Evolutionary conservation across 2,797 vertebrate species (phyloP), one percentile per base, ranked within the genome.

Genomic region (Cygnus olor): DNA sequence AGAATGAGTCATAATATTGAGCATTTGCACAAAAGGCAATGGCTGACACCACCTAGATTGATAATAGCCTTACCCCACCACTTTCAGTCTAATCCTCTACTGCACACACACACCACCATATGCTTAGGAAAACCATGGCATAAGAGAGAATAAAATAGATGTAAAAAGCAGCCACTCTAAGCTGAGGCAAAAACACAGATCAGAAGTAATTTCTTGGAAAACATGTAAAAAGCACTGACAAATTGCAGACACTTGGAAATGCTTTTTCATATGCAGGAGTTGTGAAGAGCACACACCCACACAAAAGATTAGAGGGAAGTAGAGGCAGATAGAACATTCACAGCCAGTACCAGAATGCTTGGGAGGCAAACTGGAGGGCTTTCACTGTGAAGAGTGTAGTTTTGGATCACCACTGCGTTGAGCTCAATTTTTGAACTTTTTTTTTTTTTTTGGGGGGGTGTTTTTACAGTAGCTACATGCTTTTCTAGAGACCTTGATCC

Each of bases 241-340:
- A 40, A 15, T 51, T 1, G 0, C 47, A 68, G 36, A 25, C 1
- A 2, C 28, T 42, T 78, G 54, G 9, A 28, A 77, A 74, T 27
- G 15, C 21, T 53, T 14, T 21, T 38, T 70, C 21, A 45, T 14
- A 68, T 7, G 1, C 20, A 58, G 82, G 9, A 56, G 44, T 20
- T 74, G 28, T 54, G 66, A 45, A 25, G 36, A 85, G 11, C 17
- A 54, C 27, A 19, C 2, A 40, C 44, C 74, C 21, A 34, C 14
- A 80, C 44, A 34, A 19, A 83, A 38, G 14, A 64, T 51, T 56
- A 90, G 72, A 73, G 3, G 24, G 56, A 69, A 36, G 19, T 4
- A 78, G 38, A 90, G 14, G 14, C 18, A 69, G 4, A 5, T 0
- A 2, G 2, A 20, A 25, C 20, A 85, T 44, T 30, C 28, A 12